Evolutionary conservation across 2,888 invertebrate species (phyloP).

Genomic region (Hydrotaea cyrtoneurina): DNA sequence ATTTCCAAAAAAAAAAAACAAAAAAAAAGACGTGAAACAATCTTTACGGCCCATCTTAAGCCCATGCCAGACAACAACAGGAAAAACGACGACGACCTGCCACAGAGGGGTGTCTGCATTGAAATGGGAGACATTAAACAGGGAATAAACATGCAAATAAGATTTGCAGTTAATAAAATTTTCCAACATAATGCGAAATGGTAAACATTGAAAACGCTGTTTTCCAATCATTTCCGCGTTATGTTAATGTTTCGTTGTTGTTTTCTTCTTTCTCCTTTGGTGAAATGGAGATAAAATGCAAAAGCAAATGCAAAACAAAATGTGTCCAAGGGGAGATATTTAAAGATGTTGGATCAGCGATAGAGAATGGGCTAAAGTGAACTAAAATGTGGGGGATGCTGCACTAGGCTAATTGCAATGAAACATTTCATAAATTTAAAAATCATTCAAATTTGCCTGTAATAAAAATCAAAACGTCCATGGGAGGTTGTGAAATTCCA

Average conservation of each 20-base stretch:
- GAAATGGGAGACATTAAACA: slow-evolving; percentile 72
- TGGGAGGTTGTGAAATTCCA: no score
- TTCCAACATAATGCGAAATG: slow-evolving; percentile 57
- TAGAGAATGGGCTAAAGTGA: not conserved
- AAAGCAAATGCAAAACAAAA: not conserved
- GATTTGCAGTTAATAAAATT: slow-evolving; percentile 80
- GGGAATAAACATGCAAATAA: slow-evolving; percentile 80
- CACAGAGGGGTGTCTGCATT: slow-evolving; percentile 27
- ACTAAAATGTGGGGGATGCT: not conserved
- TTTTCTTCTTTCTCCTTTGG: not conserved
- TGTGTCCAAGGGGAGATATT: slow-evolving; percentile 53
- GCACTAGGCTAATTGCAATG: not conserved
- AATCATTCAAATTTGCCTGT: not conserved
- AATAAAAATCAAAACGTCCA: no score
- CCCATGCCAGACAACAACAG: not conserved
- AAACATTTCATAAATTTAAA: not conserved
- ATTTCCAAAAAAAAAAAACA: slow-evolving; percentile 22
- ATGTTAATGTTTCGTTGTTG: not conserved
- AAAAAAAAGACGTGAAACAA: not conserved
- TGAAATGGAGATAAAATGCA: not conserved
- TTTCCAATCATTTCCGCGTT: slow-evolving; percentile 24
- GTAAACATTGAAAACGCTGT: slow-evolving; percentile 12
- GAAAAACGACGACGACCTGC: not conserved
- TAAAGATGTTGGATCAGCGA: slow-evolving; percentile 25
- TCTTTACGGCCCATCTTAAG: slow-evolving; percentile 16